Conservation (phyloP, 2,113 vertebrate genomes). For the Gavialis gangeticus region DNA sequence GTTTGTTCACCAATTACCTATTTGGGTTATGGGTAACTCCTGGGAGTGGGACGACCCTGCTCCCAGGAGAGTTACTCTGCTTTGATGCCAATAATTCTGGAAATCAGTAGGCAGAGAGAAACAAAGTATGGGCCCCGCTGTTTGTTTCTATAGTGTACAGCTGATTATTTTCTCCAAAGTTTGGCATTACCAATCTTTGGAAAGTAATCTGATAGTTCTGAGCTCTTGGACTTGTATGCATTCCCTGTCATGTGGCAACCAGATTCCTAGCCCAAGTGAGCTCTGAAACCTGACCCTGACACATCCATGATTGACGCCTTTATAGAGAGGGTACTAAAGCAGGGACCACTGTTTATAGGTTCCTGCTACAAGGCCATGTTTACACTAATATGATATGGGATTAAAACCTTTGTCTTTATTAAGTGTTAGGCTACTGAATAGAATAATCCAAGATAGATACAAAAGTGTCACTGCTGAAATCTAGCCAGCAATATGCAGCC, state of each 20-base stretch:
- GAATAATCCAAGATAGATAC: too few relatives aligned
- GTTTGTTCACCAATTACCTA: not conserved
- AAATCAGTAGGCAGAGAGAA: not conserved
- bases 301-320: not conserved
- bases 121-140: not conserved
- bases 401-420: too few relatives aligned
- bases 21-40: too few relatives aligned
- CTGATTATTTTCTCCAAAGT: not conserved
- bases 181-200: rapidly evolving
- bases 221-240: not conserved
- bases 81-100: not conserved
- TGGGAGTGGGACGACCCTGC: too few relatives aligned
- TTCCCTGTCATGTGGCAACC: not conserved
- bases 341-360: not conserved
- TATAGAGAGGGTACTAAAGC: not conserved
- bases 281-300: not conserved
- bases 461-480: too few relatives aligned
- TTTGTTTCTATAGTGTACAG: not conserved
- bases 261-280: not conserved
- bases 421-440: too few relatives aligned
- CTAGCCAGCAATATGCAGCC: too few relatives aligned
- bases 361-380: too few relatives aligned
- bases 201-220: not conserved
- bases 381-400: too few relatives aligned
- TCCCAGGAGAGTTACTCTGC: too few relatives aligned